phyloP scores from a whole-genome alignment of 2,113 vertebrate species.

The Onychostoma macrolepis region DNA sequence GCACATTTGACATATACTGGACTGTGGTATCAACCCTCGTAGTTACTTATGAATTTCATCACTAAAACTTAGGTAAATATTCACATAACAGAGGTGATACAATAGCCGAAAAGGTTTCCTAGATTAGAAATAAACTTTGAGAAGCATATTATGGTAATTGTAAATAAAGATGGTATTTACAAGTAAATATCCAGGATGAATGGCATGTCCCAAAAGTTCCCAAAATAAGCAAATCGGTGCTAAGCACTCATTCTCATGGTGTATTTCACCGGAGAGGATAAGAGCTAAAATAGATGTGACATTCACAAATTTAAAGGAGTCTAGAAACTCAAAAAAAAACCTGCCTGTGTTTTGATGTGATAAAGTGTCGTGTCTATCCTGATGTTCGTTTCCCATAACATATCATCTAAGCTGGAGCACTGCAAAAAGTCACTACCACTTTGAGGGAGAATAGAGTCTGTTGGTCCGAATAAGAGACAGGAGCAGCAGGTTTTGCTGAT shows the following conservation, averaged over 20 bases:
- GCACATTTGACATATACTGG: conserved; percentile 51
- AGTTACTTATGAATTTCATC: conserved; percentile 33
- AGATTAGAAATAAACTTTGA: conserved; percentile 8
- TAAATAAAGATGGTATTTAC: conserved; percentile 20
- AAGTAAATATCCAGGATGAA: not conserved
- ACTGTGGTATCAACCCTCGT: conserved; percentile 35
- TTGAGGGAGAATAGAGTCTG: conserved; percentile 19
- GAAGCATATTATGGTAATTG: not conserved
- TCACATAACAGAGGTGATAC: conserved; percentile 38
- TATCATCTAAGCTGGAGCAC: conserved; percentile 10
- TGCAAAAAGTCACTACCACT: conserved; percentile 9
- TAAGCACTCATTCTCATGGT: not conserved
- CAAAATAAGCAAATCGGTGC: conserved; percentile 1
- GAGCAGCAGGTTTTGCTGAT: conserved; percentile 35
- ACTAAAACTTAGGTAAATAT: conserved; percentile 46
- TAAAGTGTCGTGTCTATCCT: conserved; percentile 21
- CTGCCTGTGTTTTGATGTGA: not conserved
- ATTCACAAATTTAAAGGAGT: conserved; percentile 2
- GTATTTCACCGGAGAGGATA: not conserved
- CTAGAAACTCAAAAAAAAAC: not conserved
- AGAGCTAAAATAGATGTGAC: conserved; percentile 1
- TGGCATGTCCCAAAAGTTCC: not conserved
- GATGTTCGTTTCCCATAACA: not conserved
- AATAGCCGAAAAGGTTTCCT: conserved; percentile 10
- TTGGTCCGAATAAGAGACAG: conserved; percentile 23